A percentile compares a stretch with the other conserved stretches of the same genome.
phyloP scores from a whole-genome alignment of 2,888 invertebrate species.

The Priocnemis perturbator region DNA sequence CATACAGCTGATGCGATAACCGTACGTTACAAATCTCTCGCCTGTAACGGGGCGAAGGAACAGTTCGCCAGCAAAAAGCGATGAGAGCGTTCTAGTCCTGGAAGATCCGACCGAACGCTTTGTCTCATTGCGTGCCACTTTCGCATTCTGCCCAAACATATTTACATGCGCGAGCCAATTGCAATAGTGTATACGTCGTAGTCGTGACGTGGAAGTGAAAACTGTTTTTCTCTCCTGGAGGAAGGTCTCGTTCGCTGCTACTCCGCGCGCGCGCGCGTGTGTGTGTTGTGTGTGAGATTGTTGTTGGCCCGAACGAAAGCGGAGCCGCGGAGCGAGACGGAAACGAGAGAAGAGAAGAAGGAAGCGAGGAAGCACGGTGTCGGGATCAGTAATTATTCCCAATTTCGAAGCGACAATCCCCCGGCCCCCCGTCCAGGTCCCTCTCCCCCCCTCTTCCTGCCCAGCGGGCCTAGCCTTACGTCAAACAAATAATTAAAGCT shows the following conservation, averaged over 20 bases:
- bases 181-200: background rate
- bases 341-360: background rate
- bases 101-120: background rate
- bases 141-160: background rate
- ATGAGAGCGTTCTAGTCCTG: background rate
- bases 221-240: conserved; percentile 8
- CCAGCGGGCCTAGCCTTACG: background rate
- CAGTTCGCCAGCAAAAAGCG: background rate
- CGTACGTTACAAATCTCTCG: conserved; percentile 20
- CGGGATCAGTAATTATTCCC: background rate
- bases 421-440: too few species aligned
- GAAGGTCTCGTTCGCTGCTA: background rate
- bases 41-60: background rate
- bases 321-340: too few species aligned
- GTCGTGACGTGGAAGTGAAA: conserved; percentile 15
- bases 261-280: background rate
- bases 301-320: too few species aligned
- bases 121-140: background rate
- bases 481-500: conserved; percentile 7
- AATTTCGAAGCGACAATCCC: too few species aligned
- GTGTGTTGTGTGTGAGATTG: background rate
- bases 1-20: conserved; percentile 19
- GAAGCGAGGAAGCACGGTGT: background rate
- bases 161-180: background rate
- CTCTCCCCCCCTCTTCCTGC: too few species aligned